Evolutionary conservation across 2,888 invertebrate species (phyloP).

Genomic region (Graphium colonna): DNA sequence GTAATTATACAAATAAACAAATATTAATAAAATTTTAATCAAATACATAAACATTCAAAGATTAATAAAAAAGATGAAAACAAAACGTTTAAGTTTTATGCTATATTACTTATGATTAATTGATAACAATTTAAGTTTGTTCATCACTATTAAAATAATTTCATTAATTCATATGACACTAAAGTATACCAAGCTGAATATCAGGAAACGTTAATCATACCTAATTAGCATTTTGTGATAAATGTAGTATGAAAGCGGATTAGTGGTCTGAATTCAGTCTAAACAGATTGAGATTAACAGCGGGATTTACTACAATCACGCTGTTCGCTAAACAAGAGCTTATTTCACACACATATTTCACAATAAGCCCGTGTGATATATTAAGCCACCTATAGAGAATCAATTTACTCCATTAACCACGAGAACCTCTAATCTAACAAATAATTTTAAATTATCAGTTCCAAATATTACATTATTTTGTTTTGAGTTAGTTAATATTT

Average conservation of each 20-base stretch:
- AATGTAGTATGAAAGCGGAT: slow-evolving; percentile 4
- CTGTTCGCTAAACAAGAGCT: slow-evolving; percentile 21
- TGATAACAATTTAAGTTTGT: too few relatives aligned
- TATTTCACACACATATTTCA: slow-evolving; percentile 22
- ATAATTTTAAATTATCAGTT: slow-evolving; percentile 20
- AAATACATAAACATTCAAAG: too few relatives aligned
- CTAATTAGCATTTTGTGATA: slow-evolving; percentile 1
- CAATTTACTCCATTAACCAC: slow-evolving; percentile 23
- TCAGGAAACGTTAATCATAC: background rate
- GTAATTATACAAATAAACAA: too few relatives aligned
- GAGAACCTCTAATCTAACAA: slow-evolving; percentile 17
- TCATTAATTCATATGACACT: too few relatives aligned
- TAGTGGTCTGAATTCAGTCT: slow-evolving; percentile 14
- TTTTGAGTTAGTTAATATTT: background rate
- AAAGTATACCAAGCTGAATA: too few relatives aligned
- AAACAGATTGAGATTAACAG: slow-evolving; percentile 20
- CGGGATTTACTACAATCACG: slow-evolving; percentile 16
- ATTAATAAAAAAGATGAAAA: too few relatives aligned
- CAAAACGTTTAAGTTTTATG: too few relatives aligned
- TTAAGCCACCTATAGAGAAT: slow-evolving; percentile 22
- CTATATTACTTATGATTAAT: too few relatives aligned
- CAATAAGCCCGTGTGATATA: slow-evolving; percentile 22
- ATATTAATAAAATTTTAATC: too few relatives aligned
- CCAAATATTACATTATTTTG: background rate
- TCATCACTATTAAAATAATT: too few relatives aligned